A percentile compares a stretch with the other conserved stretches of the same genome.
These are phyloP conservation scores for Polyergus mexicanus DNA, from an alignment of 1,140 invertebrate species.

Conservation along the genomic window DNA sequence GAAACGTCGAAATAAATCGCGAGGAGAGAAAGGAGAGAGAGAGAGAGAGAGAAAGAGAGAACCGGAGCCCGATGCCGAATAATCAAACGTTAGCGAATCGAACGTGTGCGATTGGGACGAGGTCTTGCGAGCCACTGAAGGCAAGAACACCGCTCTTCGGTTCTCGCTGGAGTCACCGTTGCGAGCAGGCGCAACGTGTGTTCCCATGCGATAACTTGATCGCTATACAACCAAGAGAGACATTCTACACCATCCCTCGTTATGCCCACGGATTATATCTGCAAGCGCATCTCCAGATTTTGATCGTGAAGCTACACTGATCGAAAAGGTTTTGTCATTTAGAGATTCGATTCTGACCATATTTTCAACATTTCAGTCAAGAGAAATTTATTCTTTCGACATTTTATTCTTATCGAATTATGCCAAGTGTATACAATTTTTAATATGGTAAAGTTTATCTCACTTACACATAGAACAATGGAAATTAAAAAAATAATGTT, in stretches of 20 bases:
- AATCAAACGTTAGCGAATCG: conserved; percentile 55
- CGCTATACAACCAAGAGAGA: conserved; percentile 61
- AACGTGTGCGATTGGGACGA: conserved; percentile 81
- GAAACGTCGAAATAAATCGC: not conserved
- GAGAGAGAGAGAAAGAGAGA: conserved; percentile 2
- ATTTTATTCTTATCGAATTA: not conserved
- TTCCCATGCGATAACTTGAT: conserved; percentile 62
- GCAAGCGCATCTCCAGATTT: conserved; percentile 14
- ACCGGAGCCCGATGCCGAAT: conserved; percentile 24
- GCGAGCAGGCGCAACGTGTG: conserved; percentile 81
- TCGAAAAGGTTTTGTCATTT: not conserved
- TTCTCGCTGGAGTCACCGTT: conserved; percentile 76
- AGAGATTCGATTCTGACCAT: not conserved
- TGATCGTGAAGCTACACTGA: not conserved
- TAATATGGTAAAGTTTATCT: not conserved
- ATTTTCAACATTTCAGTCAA: not conserved
- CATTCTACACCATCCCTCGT: conserved; percentile 44
- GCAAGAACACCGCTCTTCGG: conserved; percentile 63
- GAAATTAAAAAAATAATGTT: no score
- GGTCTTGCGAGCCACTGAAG: conserved; percentile 84
- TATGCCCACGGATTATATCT: conserved; percentile 63
- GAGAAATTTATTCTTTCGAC: not conserved
- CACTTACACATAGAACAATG: not conserved
- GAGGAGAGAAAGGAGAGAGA: conserved; percentile 1
- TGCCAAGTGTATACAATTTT: not conserved